Evolutionary conservation across 1,140 invertebrate genomes (phyloP).

Genomic region (Ceratina japonica): DNA sequence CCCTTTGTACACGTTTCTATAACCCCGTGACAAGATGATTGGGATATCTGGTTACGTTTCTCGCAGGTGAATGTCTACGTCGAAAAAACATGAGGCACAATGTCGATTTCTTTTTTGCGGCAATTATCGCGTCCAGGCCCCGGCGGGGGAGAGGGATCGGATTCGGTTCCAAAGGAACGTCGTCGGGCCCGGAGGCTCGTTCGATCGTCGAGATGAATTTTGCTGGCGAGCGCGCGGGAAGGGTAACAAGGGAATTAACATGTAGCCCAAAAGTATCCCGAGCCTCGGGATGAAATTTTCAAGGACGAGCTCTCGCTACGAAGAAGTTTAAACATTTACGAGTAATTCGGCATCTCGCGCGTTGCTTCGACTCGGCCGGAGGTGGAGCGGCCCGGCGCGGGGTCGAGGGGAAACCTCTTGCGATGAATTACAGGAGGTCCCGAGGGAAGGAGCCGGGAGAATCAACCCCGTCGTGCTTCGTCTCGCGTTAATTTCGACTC

Average conservation of each 20-base stretch:
- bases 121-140: slow-evolving; percentile 24
- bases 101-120: slow-evolving; percentile 51
- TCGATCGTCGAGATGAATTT: too few relatives aligned
- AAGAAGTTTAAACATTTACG: slow-evolving; percentile 53
- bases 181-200: too few relatives aligned
- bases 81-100: slow-evolving; percentile 62
- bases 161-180: slow-evolving; percentile 7
- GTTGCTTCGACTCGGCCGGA: slow-evolving; percentile 15
- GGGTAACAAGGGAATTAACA: too few relatives aligned
- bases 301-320: not conserved
- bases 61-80: slow-evolving; percentile 74
- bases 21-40: slow-evolving; percentile 76
- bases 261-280: slow-evolving; percentile 9
- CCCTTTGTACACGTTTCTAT: slow-evolving; percentile 74
- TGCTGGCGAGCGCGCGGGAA: too few relatives aligned
- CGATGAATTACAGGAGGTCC: slow-evolving; percentile 54
- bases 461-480: slow-evolving; percentile 49
- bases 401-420: slow-evolving; percentile 48
- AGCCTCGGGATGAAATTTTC: slow-evolving; percentile 25
- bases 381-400: not conserved
- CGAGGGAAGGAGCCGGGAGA: slow-evolving; percentile 15
- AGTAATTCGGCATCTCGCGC: slow-evolving; percentile 45
- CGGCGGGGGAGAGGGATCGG: not conserved
- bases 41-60: slow-evolving; percentile 71
- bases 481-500: slow-evolving; percentile 56